Evolutionary conservation across 2,888 invertebrate genomes (phyloP).

Genomic region (Phorcus lineatus): DNA sequence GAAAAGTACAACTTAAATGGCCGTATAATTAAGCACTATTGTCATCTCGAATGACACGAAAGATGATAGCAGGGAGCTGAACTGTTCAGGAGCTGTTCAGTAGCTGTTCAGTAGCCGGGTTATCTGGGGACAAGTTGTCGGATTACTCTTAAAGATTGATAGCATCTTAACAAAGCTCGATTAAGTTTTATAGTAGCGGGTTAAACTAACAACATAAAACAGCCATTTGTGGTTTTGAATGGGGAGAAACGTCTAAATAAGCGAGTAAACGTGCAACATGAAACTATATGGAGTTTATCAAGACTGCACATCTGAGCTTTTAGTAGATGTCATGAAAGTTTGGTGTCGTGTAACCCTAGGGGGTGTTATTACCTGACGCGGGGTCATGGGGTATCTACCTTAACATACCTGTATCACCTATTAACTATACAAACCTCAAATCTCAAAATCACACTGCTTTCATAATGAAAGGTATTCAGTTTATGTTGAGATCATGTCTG

Average conservation of each 20-base stretch:
- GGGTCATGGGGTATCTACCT: no score
- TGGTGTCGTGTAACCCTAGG: background rate
- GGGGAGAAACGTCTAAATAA: slow-evolving; percentile 6
- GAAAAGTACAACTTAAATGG: no score
- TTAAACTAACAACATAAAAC: background rate
- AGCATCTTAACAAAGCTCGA: background rate
- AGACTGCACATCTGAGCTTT: background rate
- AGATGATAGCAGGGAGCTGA: no score
- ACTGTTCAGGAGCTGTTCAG: no score
- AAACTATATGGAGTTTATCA: background rate
- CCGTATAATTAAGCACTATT: no score
- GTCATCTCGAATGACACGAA: no score
- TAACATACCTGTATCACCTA: no score
- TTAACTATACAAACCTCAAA: no score
- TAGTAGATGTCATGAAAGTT: background rate
- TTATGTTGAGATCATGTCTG: no score
- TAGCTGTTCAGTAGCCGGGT: background rate
- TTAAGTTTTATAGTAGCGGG: background rate
- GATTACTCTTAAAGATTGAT: background rate
- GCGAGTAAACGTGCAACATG: background rate
- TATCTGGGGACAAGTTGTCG: background rate
- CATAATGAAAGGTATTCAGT: no score
- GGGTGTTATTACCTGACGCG: no score
- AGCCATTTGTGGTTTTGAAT: background rate
- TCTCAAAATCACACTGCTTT: no score